These are phyloP conservation scores for Capitella teleta DNA, from an alignment of 1,140 invertebrate species.

Conservation along the genomic window DNA sequence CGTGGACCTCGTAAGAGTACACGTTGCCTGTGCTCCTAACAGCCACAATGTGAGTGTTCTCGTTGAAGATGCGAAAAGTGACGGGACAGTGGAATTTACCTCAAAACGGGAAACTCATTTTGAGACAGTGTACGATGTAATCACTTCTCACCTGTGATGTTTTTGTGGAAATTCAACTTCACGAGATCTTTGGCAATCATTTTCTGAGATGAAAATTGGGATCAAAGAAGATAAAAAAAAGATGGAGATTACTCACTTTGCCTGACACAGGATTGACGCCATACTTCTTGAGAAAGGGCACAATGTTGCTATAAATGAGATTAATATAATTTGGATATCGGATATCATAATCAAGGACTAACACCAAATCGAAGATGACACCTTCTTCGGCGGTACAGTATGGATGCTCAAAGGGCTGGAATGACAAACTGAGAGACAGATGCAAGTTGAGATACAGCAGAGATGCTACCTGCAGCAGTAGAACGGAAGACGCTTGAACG, in stretches of 20 bases:
- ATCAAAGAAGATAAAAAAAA: not conserved
- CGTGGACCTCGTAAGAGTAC: constrained; percentile 69
- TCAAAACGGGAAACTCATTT: too few species aligned
- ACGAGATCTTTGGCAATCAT: constrained; percentile 73
- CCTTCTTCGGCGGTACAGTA: constrained; percentile 57
- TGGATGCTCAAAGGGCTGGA: constrained; percentile 85
- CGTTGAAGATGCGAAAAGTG: constrained; percentile 87
- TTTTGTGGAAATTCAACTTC: constrained; percentile 82
- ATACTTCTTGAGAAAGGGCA: constrained; percentile 83
- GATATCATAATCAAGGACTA: constrained; percentile 47
- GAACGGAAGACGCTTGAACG: constrained; percentile 83
- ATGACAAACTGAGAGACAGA: constrained; percentile 54
- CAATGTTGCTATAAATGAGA: constrained; percentile 50
- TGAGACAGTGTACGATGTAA: too few species aligned
- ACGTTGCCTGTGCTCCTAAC: constrained; percentile 90
- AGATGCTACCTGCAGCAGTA: constrained; percentile 63
- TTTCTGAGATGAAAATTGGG: constrained; percentile 46
- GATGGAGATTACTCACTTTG: constrained; percentile 48
- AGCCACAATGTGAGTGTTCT: constrained; percentile 88
- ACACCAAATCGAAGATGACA: constrained; percentile 43
- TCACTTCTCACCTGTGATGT: constrained; percentile 52
- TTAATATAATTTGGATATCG: not conserved
- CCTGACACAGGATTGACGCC: constrained; percentile 91
- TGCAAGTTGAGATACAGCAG: not conserved
- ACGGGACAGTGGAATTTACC: constrained; percentile 85